A percentile compares a stretch with the other conserved stretches of the same genome.
These are phyloP conservation scores for Chrysochloris asiatica DNA, from an alignment of 2,113 vertebrate species.

Conservation along the genomic window DNA sequence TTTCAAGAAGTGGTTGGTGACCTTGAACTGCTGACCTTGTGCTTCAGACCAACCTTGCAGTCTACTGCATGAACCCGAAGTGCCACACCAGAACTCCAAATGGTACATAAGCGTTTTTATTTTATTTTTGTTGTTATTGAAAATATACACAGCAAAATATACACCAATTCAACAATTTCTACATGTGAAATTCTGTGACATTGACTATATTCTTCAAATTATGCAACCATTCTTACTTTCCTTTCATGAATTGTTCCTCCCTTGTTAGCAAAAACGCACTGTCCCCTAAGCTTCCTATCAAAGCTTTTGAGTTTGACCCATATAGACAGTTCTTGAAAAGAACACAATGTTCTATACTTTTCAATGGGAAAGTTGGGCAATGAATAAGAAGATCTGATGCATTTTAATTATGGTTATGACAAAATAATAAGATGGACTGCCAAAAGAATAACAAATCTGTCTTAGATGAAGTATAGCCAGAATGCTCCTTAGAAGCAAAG, in stretches of 20 bases:
- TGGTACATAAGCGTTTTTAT: no score
- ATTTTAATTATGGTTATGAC: neutral
- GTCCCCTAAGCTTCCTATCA: neutral
- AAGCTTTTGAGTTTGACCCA: neutral
- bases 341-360: neutral
- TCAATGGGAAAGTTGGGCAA: neutral
- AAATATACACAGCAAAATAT: neutral
- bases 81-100: no score
- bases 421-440: neutral
- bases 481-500: neutral
- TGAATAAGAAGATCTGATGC: neutral
- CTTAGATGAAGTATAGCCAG: neutral
- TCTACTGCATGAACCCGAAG: no score
- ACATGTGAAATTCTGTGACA: no score
- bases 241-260: neutral
- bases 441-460: neutral
- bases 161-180: neutral
- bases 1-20: no score
- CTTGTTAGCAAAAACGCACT: neutral
- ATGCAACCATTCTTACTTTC: neutral
- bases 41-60: no score
- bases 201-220: neutral
- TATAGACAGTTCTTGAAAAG: neutral
- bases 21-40: no score
- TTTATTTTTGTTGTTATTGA: neutral